Base-by-base conservation (phyloP, 2,888 invertebrate genomes). In the Drosophila paramelanica region DNA sequence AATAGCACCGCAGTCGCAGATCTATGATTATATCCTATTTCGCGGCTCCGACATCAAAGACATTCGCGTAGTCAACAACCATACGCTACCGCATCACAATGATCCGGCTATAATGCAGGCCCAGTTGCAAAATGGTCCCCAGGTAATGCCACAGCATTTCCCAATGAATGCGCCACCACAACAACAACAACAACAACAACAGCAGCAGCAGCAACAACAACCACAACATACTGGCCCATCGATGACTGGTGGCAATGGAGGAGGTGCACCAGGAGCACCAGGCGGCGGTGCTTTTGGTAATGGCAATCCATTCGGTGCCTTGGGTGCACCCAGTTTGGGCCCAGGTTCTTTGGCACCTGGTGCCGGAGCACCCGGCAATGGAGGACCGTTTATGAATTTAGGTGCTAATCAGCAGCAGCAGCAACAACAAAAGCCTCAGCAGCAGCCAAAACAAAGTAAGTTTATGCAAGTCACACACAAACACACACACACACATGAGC, bases 41-140 rank as follows among this genome's bases (percentile, higher is more conserved):
- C 95, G 99, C 81, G 99, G 99, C 49, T 96, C 97, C 78, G 99
- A 99, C 93, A 99, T 99, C 91, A 99, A 99, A 93, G 99, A 99
- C 93, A 97, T 99, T 90, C 95, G 98, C 92, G 98, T 99, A 53
- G 96, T 99, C 69, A 97, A 97, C 93, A 97, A 97, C 93, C 96
- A 96, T 94, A 96, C 95, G 57, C 95, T 96, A 77, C 95, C 96
- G 56, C 94, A 97, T 90, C 97, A 97, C 74, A 98, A 98, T 93
- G 99, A 99, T 94, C 99, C 99, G 67, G 99, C 99, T 71, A 99
- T 99, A 93, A 98, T 99, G 93, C 95, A 96, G 94, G 95, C 96
- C 93, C 96, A 96, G 72, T 95, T 96, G 89, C 96, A 96, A 45
- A 94, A 95, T 52, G 83, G 94, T 92, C 88, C 94, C 93, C 88